Evolutionary conservation across 2,797 vertebrate species (phyloP).

Genomic region (Sternotherus odoratus): DNA sequence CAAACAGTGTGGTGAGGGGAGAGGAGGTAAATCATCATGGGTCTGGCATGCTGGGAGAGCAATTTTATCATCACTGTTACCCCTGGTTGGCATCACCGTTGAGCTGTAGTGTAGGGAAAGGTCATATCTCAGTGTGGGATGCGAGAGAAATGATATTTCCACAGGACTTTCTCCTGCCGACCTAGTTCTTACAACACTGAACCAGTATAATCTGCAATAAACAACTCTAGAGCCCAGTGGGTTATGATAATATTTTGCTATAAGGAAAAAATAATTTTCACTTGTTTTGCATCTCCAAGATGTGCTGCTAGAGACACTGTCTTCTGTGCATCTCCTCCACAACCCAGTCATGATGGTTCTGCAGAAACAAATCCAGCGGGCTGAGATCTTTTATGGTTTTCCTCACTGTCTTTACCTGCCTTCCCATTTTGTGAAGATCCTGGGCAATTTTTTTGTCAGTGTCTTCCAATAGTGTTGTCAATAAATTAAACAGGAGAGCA

Average conservation of each 20-base stretch:
- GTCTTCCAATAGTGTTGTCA: slow-evolving; percentile 74
- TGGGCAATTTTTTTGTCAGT: slow-evolving; percentile 75
- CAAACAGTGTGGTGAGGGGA: not conserved
- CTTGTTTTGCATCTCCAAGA: slow-evolving; percentile 24
- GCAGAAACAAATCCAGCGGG: not conserved
- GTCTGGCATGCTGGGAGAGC: not conserved
- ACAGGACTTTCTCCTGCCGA: not conserved
- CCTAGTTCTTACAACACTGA: slow-evolving; percentile 6
- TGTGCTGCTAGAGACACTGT: slow-evolving; percentile 5
- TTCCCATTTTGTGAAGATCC: slow-evolving; percentile 68
- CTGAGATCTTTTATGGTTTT: slow-evolving; percentile 7
- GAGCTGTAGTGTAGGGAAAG: slow-evolving; percentile 14
- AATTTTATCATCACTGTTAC: slow-evolving; percentile 9
- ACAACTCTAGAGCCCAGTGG: not conserved
- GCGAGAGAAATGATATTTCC: slow-evolving; percentile 23
- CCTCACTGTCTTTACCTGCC: slow-evolving; percentile 33
- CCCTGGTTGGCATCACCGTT: not conserved
- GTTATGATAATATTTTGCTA: not conserved
- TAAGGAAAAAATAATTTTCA: not conserved
- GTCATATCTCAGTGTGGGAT: not conserved
- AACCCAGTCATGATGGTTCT: not conserved
- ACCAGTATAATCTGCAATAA: slow-evolving; percentile 4
- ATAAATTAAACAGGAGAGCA: slow-evolving; percentile 77
- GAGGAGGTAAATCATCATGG: too few species aligned
- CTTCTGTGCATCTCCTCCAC: slow-evolving; percentile 9